phyloP scores from a whole-genome alignment of 2,113 vertebrate species.

The Dryoscopus gambensis region DNA sequence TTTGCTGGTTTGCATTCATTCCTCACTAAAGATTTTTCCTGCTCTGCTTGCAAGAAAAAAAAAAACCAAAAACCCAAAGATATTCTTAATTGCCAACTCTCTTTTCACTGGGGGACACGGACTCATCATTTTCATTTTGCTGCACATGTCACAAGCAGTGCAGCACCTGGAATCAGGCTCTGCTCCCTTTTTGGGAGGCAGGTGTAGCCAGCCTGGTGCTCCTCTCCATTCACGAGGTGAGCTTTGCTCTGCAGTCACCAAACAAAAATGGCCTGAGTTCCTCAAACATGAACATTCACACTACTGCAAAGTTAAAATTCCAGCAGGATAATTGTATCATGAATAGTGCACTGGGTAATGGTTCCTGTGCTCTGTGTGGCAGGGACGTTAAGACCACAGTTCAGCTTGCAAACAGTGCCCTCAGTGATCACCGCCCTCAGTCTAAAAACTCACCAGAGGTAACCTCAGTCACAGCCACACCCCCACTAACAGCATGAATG shows the following conservation, averaged over 20 bases:
- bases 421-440: background rate
- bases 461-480: background rate
- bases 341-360: accelerated
- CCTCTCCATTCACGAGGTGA: background rate
- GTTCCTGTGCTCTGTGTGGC: background rate
- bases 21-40: background rate
- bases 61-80: background rate
- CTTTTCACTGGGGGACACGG: background rate
- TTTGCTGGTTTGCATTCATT: background rate
- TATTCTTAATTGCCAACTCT: background rate
- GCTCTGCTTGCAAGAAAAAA: background rate
- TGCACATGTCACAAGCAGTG: background rate
- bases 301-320: background rate
- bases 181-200: background rate
- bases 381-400: background rate
- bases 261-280: background rate
- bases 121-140: background rate
- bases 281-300: background rate
- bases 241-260: background rate
- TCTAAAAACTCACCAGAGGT: background rate
- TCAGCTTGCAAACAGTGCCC: background rate
- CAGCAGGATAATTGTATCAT: background rate
- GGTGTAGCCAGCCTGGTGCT: no score
- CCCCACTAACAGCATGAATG: accelerated
- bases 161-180: background rate